phyloP scores from a whole-genome alignment of 2,113 vertebrate species.

The Oryzias celebensis region DNA sequence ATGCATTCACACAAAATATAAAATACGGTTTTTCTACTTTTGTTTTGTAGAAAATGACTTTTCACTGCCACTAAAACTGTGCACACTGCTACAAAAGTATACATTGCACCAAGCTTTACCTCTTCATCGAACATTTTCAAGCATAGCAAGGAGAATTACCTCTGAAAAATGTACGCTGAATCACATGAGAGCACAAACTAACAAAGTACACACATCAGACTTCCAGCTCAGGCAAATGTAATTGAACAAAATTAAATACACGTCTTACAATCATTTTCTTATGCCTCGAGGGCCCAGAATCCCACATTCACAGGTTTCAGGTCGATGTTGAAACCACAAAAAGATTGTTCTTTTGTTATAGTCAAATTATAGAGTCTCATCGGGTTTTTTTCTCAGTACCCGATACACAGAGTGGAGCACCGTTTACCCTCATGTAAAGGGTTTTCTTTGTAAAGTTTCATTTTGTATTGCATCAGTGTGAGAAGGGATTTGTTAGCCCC shows the following conservation, averaged over 20 bases:
- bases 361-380: constrained; percentile 14
- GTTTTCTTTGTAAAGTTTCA: constrained; percentile 16
- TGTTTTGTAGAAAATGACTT: constrained; percentile 30
- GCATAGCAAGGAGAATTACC: constrained; percentile 8
- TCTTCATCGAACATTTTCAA: constrained; percentile 11
- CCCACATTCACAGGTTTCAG: constrained; percentile 17
- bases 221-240: constrained; percentile 33
- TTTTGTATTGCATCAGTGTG: constrained; percentile 41
- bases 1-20: not conserved
- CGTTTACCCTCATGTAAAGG: constrained; percentile 7
- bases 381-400: constrained; percentile 35
- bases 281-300: constrained; percentile 2
- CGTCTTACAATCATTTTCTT: constrained; percentile 20
- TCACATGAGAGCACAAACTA: constrained; percentile 38
- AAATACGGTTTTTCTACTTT: constrained; percentile 5
- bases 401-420: constrained; percentile 27
- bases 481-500: constrained; percentile 8
- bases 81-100: constrained; percentile 53
- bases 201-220: constrained; percentile 38
- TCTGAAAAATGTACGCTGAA: constrained; percentile 30
- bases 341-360: constrained; percentile 6
- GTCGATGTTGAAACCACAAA: constrained; percentile 1
- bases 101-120: constrained; percentile 51
- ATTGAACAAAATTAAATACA: constrained; percentile 5
- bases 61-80: constrained; percentile 38